Evolutionary conservation across 2,888 invertebrate species (phyloP), one percentile per base, ranked within the genome.

Genomic region (Agrotis ipsilon): DNA sequence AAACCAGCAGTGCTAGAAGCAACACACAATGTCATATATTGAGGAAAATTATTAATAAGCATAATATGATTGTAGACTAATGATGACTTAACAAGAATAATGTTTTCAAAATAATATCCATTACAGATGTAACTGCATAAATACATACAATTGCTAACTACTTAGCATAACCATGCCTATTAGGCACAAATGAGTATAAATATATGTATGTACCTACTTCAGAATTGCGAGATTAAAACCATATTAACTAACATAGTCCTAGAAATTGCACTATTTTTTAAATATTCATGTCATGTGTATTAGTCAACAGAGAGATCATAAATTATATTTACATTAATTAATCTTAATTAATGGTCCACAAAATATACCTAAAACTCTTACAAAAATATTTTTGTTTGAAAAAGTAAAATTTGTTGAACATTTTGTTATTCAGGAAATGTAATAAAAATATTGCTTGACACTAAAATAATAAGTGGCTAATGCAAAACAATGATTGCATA

Each of bases 291-390:
- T 69, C 27, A 64, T 48, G n/a, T 60, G 45, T 54, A 55, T 64
- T 32, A 67, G 21, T 46, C 21, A 52, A 60, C 27, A 62, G 55
- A 64, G 76, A 78, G 78, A 78, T 78, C 78, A 75, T 60, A 60
- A 75, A 66, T 18, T 57, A 75, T 59, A 63, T 43, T 19, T 54
- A 65, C 45, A 48, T 66, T 68, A 75, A 51, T 62, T 68, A 75
- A 55, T 66, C 63, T 63, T 75, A 63, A 62, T 69, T 60, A 75
- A 70, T 78, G 78, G 81, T 75, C 62, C 81, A 67, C 52, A 64
- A 49, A 72, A 68, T 63, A 61, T 57, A 67, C n/a, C 21, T 19
- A 69, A 5, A 16, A 59, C 49, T 72, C n/a, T 61, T 62, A 65
- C 32, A 61, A 78, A 63, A 60, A 51, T 43, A 46, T 45, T 11